Conservation (phyloP, 2,113 vertebrate species). For the Pollachius pollachius region DNA sequence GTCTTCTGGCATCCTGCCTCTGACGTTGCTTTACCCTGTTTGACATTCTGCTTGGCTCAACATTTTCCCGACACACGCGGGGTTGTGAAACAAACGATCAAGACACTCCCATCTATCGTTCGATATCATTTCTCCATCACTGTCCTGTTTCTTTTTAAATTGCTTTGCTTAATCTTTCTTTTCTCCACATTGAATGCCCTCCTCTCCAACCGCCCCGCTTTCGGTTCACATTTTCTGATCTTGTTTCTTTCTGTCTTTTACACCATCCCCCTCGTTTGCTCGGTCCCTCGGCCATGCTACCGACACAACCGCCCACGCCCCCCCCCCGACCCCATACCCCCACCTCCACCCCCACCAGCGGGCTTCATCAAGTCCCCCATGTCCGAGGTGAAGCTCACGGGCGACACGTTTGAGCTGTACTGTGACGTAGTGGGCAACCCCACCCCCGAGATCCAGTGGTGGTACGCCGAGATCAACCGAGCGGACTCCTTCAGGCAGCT, state of each 20-base stretch:
- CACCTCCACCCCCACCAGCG: constrained; percentile 65
- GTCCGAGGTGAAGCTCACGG: constrained; percentile 95
- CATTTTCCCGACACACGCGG: not conserved
- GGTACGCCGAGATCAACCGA: constrained; percentile 95
- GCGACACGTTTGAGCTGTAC: constrained; percentile 96
- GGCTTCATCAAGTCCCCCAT: constrained; percentile 97
- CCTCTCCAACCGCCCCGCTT: constrained; percentile 13
- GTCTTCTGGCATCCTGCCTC: not conserved
- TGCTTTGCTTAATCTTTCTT: constrained; percentile 23
- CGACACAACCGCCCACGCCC: constrained; percentile 17
- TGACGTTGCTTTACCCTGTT: not conserved
- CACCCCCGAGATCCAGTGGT: constrained; percentile 99
- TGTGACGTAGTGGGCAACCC: constrained; percentile 94
- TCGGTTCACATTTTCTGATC: constrained; percentile 14
- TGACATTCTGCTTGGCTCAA: not conserved
- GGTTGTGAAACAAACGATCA: not conserved
- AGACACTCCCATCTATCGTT: not conserved
- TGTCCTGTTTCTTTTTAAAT: constrained; percentile 1
- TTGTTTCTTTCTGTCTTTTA: not conserved
- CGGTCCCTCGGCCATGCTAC: constrained; percentile 17
- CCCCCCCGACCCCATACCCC: constrained; percentile 48
- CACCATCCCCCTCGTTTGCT: constrained; percentile 2
- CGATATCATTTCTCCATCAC: not conserved
- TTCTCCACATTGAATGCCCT: constrained; percentile 16
- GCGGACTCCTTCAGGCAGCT: constrained; percentile 95